Percentiles rank a stretch among this genome's conserved stretches.
These are phyloP conservation scores for Passerina amoena DNA, from an alignment of 2,113 vertebrate species.

Conservation along the genomic window DNA sequence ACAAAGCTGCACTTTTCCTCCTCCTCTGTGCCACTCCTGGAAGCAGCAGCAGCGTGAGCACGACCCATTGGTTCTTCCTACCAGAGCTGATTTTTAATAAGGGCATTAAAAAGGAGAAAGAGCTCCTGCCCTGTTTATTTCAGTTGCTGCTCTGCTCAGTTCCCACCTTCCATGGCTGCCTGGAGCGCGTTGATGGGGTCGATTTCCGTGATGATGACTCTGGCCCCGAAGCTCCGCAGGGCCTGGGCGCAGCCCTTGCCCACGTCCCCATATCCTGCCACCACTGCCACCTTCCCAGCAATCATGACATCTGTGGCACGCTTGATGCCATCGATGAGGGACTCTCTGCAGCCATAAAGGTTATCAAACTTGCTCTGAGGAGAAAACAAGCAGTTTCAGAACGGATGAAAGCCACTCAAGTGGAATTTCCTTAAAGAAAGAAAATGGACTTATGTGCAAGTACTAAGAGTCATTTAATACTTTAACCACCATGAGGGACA, in stretches of 20 bases:
- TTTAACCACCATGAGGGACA: not conserved
- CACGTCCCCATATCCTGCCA: constrained; percentile 95
- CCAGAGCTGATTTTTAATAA: no score
- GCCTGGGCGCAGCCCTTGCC: constrained; percentile 97
- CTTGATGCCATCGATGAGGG: constrained; percentile 97
- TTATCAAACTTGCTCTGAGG: constrained; percentile 97
- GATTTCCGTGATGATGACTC: constrained; percentile 94
- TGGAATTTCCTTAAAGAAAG: not conserved
- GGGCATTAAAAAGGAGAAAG: no score
- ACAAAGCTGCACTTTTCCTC: no score
- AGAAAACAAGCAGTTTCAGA: not conserved
- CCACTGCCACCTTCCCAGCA: constrained; percentile 94
- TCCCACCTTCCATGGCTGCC: constrained; percentile 95
- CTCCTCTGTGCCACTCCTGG: no score
- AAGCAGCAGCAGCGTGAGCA: no score
- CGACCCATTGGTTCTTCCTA: no score
- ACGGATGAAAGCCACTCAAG: not conserved
- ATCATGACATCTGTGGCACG: constrained; percentile 98
- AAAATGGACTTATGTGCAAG: not conserved
- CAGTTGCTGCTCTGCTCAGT: not conserved
- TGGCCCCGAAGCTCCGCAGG: constrained; percentile 88
- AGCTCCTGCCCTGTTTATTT: no score
- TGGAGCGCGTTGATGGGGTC: constrained; percentile 97
- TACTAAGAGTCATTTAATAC: not conserved
- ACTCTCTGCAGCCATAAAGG: constrained; percentile 97